Evolutionary conservation across 2,797 vertebrate genomes (phyloP), one percentile per base, ranked within the genome.

Genomic region (Xyrichtys novacula): DNA sequence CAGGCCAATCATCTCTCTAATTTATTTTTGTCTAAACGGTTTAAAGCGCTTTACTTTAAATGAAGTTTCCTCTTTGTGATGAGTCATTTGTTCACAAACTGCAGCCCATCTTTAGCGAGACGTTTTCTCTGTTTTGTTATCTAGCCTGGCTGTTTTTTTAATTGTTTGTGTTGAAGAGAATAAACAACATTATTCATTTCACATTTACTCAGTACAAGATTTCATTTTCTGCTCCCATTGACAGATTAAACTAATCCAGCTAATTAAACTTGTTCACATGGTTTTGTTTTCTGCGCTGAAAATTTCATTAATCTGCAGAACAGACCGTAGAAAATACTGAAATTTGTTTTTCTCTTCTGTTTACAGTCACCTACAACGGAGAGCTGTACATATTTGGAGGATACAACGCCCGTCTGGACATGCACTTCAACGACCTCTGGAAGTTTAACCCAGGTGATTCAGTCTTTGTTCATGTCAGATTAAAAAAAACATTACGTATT

Each of bases 341-440:
- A n/a, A n/a, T 7, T 16, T 32, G 22, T 40, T 56, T 17, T 77
- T 48, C 49, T 14, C 65, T 20, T 57, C 66, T 75, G 38, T 81
- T 10, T 85, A 10, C 77, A 99, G 98, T 98, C 91, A 91, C 96
- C 62, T 98, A 97, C 89, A 97, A 96, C 0, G 97, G 97, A 67
- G 98, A 99, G 61, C 89, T 99, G 0, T 99, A 98, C 73, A 96
- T 99, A 66, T 99, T 99, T 80, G 98, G 98, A 68, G 98, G 98
- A 65, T 99, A 99, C 89, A 99, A 99, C 1, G 96, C 98, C n/a
- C 95, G 96, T 40, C 85, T 98, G 83, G 98, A 99, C 88, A 94
- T 95, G 56, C 98, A 99, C 88, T 99, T 99, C 92, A 98, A 97
- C 0, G 98, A 99, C 72, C 96, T 99, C 57, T 99, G 98, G 98